Conservation (phyloP, 2,797 vertebrate genomes). For the Pogonophryne albipinna region DNA sequence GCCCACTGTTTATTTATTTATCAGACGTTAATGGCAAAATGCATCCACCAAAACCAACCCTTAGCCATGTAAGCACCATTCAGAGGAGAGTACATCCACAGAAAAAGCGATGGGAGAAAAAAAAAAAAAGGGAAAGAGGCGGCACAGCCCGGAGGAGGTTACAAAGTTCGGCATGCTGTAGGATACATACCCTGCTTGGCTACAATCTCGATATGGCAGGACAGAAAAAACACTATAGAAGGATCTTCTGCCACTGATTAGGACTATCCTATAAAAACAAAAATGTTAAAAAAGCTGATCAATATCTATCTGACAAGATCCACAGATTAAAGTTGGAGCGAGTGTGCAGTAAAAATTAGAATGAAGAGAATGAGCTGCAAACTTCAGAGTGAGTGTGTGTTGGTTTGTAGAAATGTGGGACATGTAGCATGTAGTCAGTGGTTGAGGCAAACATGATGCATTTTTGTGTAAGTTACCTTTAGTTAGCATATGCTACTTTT, state of each 20-base stretch:
- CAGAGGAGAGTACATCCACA: slow-evolving; percentile 63
- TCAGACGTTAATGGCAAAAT: slow-evolving; percentile 50
- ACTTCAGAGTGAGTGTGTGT: slow-evolving; percentile 39
- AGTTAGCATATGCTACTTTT: background rate
- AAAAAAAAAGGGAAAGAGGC: slow-evolving; percentile 66
- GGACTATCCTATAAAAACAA: slow-evolving; percentile 98
- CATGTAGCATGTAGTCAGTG: slow-evolving; percentile 45
- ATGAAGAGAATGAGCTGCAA: slow-evolving; percentile 50
- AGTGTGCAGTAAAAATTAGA: slow-evolving; percentile 60
- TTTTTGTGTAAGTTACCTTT: slow-evolving; percentile 42
- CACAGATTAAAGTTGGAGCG: slow-evolving; percentile 69
- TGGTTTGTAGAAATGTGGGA: slow-evolving; percentile 10
- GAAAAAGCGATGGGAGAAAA: slow-evolving; percentile 54
- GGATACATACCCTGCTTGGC: slow-evolving; percentile 98
- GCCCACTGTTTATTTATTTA: slow-evolving; percentile 10
- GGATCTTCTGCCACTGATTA: slow-evolving; percentile 99
- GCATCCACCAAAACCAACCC: slow-evolving; percentile 73
- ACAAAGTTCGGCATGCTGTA: slow-evolving; percentile 83
- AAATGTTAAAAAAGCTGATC: slow-evolving; percentile 85
- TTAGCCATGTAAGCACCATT: slow-evolving; percentile 51
- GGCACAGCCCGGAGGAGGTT: slow-evolving; percentile 69
- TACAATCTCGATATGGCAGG: slow-evolving; percentile 99
- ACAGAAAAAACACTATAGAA: slow-evolving; percentile 99
- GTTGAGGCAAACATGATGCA: slow-evolving; percentile 55
- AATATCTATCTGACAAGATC: slow-evolving; percentile 69